Base-by-base conservation (phyloP, 1,140 invertebrate genomes). In the Macrocentrus cingulum region DNA sequence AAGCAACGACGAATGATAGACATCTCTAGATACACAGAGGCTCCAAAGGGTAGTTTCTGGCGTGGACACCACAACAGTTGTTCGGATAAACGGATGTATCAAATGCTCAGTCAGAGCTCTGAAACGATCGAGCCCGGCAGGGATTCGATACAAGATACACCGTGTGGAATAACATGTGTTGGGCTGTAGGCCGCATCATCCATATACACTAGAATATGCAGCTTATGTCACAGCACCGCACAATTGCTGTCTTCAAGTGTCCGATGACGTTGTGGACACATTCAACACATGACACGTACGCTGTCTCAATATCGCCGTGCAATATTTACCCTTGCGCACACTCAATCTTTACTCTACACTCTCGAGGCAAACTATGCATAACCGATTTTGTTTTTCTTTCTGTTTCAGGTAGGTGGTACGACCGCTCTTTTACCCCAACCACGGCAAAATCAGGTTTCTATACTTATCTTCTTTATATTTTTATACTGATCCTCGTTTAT, bases 371-470 rank as follows among this genome's bases (percentile, higher is more conserved):
- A n/a, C n/a, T n/a, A n/a, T n/a, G n/a, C n/a, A n/a, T n/a, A n/a
- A n/a, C n/a, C n/a, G n/a, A n/a, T n/a, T n/a, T n/a, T 42, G 20
- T 50, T 44, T 50, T 25, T 50, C 23, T 57, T 50, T 57, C 25
- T 57, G 22, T 57, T 57, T 29, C 55, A 57, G 55, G 55, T 57
- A 57, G 50, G 55, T 8, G 23, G 18, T 29, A 19, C 6, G 36
- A 34, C n/a, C n/a, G n/a, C n/a, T n/a, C n/a, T n/a, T n/a, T n/a
- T n/a, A n/a, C n/a, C n/a, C n/a, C n/a, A n/a, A n/a, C n/a, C n/a
- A n/a, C n/a, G n/a, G n/a, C n/a, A n/a, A n/a, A n/a, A n/a, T n/a
- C n/a, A n/a, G n/a, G n/a, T n/a, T n/a, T n/a, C n/a, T n/a, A n/a
- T n/a, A n/a, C n/a, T n/a, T n/a, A n/a, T n/a, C n/a, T n/a, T n/a